Conservation (phyloP, 2,888 invertebrate genomes). For the Lysandra coridon region DNA sequence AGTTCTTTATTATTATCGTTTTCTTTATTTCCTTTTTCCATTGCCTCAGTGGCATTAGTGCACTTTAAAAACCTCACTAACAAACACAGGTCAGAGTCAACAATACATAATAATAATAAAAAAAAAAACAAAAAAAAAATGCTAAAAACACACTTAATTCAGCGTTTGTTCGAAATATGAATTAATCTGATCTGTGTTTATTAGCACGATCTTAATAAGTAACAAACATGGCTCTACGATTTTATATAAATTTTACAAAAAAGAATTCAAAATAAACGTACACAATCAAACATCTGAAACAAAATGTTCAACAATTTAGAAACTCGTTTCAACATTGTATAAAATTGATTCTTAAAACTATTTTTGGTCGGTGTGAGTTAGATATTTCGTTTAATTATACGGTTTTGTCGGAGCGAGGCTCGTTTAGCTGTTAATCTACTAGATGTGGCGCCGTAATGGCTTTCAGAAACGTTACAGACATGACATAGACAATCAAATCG, state of each 20-base stretch:
- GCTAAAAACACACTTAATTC: background rate
- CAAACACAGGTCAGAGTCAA: constrained; percentile 11
- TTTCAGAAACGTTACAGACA: constrained; percentile 35
- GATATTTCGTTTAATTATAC: constrained; percentile 38
- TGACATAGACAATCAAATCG: constrained; percentile 25
- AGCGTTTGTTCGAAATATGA: background rate
- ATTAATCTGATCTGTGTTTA: constrained; percentile 13
- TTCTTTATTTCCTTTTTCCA: constrained; percentile 46
- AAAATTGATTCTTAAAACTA: constrained; percentile 30
- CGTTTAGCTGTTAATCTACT: constrained; percentile 38
- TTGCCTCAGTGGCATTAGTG: constrained; percentile 46
- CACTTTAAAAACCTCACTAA: background rate
- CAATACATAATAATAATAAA: background rate
- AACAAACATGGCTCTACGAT: constrained; percentile 7
- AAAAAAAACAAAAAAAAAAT: background rate
- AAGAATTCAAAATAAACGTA: background rate
- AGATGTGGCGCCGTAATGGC: constrained; percentile 35
- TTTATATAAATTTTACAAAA: constrained; percentile 20
- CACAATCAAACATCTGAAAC: constrained; percentile 22
- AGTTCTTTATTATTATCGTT: constrained; percentile 53
- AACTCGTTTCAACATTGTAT: constrained; percentile 27
- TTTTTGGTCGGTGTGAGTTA: constrained; percentile 31
- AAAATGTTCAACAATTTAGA: constrained; percentile 20
- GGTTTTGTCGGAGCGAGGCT: constrained; percentile 36
- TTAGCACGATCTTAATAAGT: background rate